Evolutionary conservation across 2,113 vertebrate species (phyloP).

Genomic region (Callocephalon fimbriatum): DNA sequence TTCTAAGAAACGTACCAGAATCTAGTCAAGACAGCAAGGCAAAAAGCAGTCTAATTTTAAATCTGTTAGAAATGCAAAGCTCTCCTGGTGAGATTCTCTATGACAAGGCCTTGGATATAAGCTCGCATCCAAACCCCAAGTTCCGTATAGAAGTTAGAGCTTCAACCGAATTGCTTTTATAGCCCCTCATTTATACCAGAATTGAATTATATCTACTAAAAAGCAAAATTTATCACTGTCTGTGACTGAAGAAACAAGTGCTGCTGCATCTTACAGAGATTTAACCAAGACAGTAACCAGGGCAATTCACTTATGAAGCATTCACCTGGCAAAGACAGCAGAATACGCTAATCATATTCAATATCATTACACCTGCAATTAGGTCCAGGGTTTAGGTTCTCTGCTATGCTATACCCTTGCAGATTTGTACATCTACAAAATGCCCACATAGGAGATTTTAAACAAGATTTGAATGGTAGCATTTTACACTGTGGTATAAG

Average conservation of each 20-base stretch:
- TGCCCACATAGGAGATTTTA: neutral
- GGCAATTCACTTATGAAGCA: neutral
- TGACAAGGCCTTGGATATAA: neutral
- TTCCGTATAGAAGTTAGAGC: neutral
- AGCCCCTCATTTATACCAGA: neutral
- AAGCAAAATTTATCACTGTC: neutral
- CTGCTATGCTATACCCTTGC: neutral
- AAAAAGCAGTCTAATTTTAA: slow-evolving; percentile 21
- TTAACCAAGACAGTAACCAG: neutral
- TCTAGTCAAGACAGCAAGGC: neutral
- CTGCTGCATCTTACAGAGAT: neutral
- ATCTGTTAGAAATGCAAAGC: neutral
- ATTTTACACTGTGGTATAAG: neutral
- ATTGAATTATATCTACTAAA: neutral
- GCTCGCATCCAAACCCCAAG: neutral
- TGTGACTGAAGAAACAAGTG: neutral
- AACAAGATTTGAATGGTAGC: neutral
- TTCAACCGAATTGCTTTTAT: neutral
- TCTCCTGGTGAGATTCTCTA: neutral
- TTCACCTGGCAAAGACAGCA: neutral
- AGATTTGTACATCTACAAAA: neutral
- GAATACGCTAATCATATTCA: neutral
- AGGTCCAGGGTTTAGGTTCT: neutral
- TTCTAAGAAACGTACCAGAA: neutral
- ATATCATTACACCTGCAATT: neutral